Evolutionary conservation across 2,113 vertebrate species (phyloP), one percentile per base, ranked within the genome.

Genomic region (Epinephelus fuscoguttatus): DNA sequence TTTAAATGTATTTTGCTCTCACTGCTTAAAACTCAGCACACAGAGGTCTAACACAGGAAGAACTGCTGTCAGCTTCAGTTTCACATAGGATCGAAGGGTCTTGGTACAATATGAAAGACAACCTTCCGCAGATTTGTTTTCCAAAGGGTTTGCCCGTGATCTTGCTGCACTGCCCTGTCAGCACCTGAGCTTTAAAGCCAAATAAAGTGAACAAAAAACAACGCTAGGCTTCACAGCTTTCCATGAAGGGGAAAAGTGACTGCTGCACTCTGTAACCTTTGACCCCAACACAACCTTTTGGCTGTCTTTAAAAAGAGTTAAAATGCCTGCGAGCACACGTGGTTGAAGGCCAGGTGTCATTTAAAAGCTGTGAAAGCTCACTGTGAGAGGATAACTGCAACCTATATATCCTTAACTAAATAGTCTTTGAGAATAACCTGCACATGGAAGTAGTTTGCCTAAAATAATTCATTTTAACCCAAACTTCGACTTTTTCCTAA

Each of bases 241-340:
- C 7, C 4, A 6, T 70, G 33, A 12, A 19, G 25, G 30, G 60
- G 30, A 76, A 55, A 73, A 62, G 30, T 23, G 49, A 4, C 25
- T 1, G 0, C 3, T n/a, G 15, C 11, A 17, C 45, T 42, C 30
- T 53, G 37, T 45, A 5, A 70, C 62, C 50, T 84, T 50, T 77
- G 74, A 77, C 70, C 55, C 75, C 4, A 33, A 4, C 62, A 70
- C 7, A 67, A 40, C 74, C 45, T 66, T 45, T 17, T n/a, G 47
- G 37, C 40, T 69, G 6, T 7, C 21, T 84, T 78, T 75, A 27
- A 37, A 57, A 63, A 64, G 18, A 42, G 18, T 17, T 37, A 8
- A 7, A 66, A 33, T 14, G 12, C 21, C 27, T 66, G 19, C 13
- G 47, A 57, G 37, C 37, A 64, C n/a, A 37, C 47, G 52, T n/a